Conservation (phyloP, 2,888 invertebrate genomes). For the Scaptodrosophila latifasciaeformis region DNA sequence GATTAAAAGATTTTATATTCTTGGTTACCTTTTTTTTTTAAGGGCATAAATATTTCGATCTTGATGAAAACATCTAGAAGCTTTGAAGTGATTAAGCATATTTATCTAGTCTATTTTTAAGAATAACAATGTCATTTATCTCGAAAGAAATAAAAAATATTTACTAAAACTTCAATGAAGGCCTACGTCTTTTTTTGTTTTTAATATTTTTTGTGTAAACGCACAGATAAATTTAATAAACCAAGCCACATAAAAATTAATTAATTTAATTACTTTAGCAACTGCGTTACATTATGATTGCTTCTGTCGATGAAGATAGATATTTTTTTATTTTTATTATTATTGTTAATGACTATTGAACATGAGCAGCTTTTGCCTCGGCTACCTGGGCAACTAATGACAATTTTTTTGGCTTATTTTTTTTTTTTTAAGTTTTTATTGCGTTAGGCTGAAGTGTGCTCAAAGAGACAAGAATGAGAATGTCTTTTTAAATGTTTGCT, state of each 20-base stretch:
- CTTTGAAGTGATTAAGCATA: too few relatives aligned
- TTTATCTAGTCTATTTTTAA: too few relatives aligned
- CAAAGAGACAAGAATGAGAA: conserved; percentile 39
- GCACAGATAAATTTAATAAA: conserved; percentile 1
- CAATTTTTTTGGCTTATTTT: too few relatives aligned
- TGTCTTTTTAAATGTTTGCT: conserved; percentile 44
- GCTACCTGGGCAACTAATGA: too few relatives aligned
- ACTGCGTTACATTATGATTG: conserved; percentile 32
- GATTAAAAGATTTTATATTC: too few relatives aligned
- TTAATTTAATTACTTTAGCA: conserved; percentile 65
- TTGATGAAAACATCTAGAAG: too few relatives aligned
- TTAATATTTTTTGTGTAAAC: not conserved
- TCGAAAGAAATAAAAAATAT: too few relatives aligned
- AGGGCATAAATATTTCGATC: too few relatives aligned
- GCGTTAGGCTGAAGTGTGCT: not conserved
- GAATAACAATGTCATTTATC: too few relatives aligned
- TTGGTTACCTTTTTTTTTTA: too few relatives aligned
- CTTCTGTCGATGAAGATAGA: not conserved
- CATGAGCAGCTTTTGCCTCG: too few relatives aligned
- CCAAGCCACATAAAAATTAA: conserved; percentile 49
- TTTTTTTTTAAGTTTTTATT: conserved; percentile 14
- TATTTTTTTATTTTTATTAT: conserved; percentile 10
- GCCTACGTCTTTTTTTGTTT: not conserved
- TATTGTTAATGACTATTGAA: conserved; percentile 38
- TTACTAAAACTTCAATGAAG: too few relatives aligned